These are phyloP conservation scores for Dyspetes luteomarginatus DNA, from an alignment of 2,888 invertebrate species.

Conservation along the genomic window DNA sequence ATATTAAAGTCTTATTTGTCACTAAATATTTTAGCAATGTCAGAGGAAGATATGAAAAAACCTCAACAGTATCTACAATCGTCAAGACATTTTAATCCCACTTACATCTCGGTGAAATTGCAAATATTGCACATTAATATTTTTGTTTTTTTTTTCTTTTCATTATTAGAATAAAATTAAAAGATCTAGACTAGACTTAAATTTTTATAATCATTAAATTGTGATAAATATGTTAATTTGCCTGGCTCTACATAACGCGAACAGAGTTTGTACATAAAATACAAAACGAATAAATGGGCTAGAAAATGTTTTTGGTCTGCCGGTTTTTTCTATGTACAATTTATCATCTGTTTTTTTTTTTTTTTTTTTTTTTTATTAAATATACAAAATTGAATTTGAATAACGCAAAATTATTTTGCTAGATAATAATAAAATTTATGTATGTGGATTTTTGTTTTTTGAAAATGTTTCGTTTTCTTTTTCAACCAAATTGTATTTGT, in stretches of 20 bases:
- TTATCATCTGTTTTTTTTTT: conserved; percentile 19
- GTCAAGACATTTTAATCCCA: too few relatives aligned
- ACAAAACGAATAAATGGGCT: conserved; percentile 31
- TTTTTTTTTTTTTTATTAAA: background rate
- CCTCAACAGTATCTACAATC: too few relatives aligned
- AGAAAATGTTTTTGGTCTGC: conserved; percentile 11
- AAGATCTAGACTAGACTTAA: too few relatives aligned
- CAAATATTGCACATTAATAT: too few relatives aligned
- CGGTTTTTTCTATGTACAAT: conserved; percentile 24
- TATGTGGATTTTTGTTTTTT: background rate
- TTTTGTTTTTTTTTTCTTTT: too few relatives aligned
- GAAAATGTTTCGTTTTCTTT: conserved; percentile 16
- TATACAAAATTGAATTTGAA: background rate
- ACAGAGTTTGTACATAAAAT: conserved; percentile 12
- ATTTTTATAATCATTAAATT: background rate
- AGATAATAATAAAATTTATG: background rate
- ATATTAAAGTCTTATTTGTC: too few relatives aligned
- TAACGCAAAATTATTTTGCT: background rate
- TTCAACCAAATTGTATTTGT: conserved; percentile 46
- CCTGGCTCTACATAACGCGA: conserved; percentile 10
- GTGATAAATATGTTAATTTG: background rate
- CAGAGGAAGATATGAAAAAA: too few relatives aligned
- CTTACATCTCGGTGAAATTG: too few relatives aligned
- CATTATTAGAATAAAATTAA: too few relatives aligned
- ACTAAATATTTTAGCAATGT: too few relatives aligned